phyloP scores from a whole-genome alignment of 1,140 invertebrate species.

The Idris sp. region DNA sequence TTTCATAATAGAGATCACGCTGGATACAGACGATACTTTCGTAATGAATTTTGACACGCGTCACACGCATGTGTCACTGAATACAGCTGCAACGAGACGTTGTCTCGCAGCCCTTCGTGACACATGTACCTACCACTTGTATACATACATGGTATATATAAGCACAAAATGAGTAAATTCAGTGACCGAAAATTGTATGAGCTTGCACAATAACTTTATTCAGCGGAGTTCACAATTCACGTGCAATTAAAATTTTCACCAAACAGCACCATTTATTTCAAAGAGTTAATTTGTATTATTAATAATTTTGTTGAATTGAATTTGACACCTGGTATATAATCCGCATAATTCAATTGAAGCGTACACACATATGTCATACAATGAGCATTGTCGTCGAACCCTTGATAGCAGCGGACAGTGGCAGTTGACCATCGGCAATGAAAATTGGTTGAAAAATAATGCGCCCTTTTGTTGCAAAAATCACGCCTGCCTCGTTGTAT shows the following conservation, averaged over 20 bases:
- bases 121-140: slow-evolving; percentile 35
- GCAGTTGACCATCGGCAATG: slow-evolving; percentile 55
- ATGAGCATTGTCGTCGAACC: slow-evolving; percentile 47
- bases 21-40: slow-evolving; percentile 36
- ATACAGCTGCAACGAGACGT: slow-evolving; percentile 45
- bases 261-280: too few species aligned
- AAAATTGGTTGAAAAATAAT: slow-evolving; percentile 50
- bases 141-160: slow-evolving; percentile 9
- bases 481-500: slow-evolving; percentile 1
- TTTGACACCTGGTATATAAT: slow-evolving; percentile 20
- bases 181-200: slow-evolving; percentile 11
- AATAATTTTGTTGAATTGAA: too few species aligned
- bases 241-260: too few species aligned
- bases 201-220: not conserved
- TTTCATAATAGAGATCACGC: not conserved
- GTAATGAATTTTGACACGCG: slow-evolving; percentile 60
- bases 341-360: slow-evolving; percentile 24
- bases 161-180: slow-evolving; percentile 20
- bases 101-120: slow-evolving; percentile 44
- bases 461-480: slow-evolving; percentile 21
- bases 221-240: not conserved
- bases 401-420: slow-evolving; percentile 20
- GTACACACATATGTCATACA: slow-evolving; percentile 10
- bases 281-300: too few species aligned
- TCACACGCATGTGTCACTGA: slow-evolving; percentile 62